Conservation (phyloP, 2,797 vertebrate species). For the Acrocephalus scirpaceus region DNA sequence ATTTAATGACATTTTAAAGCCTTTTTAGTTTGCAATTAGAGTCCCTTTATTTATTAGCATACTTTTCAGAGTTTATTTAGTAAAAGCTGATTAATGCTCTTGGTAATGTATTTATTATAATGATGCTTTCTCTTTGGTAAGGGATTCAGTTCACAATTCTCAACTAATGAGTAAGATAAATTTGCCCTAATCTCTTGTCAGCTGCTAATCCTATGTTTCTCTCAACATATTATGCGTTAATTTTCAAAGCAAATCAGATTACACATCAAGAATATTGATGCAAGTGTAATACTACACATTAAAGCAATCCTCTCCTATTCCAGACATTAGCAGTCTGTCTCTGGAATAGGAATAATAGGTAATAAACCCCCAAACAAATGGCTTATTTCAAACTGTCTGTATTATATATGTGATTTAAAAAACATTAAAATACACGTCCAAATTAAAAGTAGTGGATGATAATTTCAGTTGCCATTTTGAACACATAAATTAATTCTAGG, state of each 20-base stretch:
- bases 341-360: neutral
- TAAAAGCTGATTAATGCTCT: conserved; percentile 19
- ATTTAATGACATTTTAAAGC: neutral
- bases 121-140: neutral
- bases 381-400: neutral
- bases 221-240: neutral
- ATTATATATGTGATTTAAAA: neutral
- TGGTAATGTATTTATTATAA: neutral
- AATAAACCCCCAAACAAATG: neutral
- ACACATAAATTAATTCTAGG: neutral
- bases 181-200: conserved; percentile 18
- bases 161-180: conserved; percentile 9
- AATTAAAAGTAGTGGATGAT: neutral
- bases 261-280: neutral
- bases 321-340: neutral
- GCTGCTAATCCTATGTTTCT: conserved; percentile 21
- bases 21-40: neutral
- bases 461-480: neutral
- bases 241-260: conserved; percentile 30
- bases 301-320: neutral
- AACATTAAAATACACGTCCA: neutral
- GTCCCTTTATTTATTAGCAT: neutral
- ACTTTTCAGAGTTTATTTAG: neutral
- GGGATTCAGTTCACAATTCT: conserved; percentile 4
- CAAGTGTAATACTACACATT: neutral